Conservation (phyloP, 2,888 invertebrate genomes). For the Cerastis leucographa region DNA sequence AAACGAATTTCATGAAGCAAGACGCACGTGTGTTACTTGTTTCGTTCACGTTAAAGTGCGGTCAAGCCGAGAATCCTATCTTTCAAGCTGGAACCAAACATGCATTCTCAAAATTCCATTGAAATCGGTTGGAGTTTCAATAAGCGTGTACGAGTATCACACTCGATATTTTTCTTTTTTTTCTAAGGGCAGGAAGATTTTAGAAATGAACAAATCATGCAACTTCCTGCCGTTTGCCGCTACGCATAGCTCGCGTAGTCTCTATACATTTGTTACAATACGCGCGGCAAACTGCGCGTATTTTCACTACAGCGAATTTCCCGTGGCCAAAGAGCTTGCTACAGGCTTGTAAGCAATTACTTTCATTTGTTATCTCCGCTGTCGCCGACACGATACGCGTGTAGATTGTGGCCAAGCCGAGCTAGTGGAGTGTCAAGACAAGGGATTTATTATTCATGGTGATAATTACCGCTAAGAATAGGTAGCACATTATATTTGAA, state of each 20-base stretch:
- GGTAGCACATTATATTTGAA: conserved; percentile 7
- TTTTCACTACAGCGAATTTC: background rate
- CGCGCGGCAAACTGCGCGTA: too few relatives aligned
- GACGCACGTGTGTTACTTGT: background rate
- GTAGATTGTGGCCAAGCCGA: conserved; percentile 1
- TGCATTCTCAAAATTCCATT: background rate
- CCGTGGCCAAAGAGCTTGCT: background rate
- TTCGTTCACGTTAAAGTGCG: background rate
- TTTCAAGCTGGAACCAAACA: background rate
- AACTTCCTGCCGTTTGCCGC: background rate
- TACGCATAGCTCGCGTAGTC: too few relatives aligned
- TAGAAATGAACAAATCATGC: background rate
- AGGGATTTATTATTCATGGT: conserved; percentile 40
- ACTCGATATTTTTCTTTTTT: background rate
- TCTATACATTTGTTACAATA: background rate
- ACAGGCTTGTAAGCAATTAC: background rate
- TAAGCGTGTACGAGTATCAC: background rate
- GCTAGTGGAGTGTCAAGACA: conserved; percentile 30
- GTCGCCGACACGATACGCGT: background rate
- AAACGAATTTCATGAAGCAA: background rate
- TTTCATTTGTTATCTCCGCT: background rate
- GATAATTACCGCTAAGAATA: conserved; percentile 27
- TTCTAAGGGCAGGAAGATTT: background rate
- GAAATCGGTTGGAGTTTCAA: background rate
- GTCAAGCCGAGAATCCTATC: background rate